Conservation (phyloP, 2,113 vertebrate genomes). For the Bujurquina vittata region DNA sequence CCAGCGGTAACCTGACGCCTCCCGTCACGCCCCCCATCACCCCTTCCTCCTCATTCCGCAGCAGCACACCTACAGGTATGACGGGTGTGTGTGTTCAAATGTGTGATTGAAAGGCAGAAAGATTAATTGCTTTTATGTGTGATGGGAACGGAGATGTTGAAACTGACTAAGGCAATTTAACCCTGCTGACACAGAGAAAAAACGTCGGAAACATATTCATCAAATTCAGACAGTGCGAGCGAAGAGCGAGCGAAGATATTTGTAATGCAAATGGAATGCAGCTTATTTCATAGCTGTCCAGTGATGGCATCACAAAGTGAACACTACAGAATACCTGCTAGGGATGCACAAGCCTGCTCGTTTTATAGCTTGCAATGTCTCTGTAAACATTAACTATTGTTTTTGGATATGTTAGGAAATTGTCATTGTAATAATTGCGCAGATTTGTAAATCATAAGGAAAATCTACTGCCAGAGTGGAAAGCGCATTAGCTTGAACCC, state of each 20-base stretch:
- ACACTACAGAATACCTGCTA: not conserved
- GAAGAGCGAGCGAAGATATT: constrained; percentile 13
- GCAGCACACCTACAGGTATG: constrained; percentile 97
- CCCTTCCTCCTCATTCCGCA: constrained; percentile 97
- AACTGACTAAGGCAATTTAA: constrained; percentile 9
- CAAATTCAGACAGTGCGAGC: not conserved
- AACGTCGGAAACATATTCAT: constrained; percentile 5
- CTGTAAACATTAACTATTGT: constrained; percentile 17
- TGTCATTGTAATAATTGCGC: not conserved
- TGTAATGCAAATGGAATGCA: constrained; percentile 37
- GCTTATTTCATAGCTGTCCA: constrained; percentile 7
- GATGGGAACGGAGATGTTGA: constrained; percentile 28
- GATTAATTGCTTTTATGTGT: constrained; percentile 19
- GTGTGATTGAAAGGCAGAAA: constrained; percentile 15
- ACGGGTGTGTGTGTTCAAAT: constrained; percentile 46
- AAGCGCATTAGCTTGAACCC: constrained; percentile 3
- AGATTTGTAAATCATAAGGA: not conserved
- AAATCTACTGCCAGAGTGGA: constrained; percentile 5
- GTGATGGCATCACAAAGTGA: constrained; percentile 9
- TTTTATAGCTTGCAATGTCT: not conserved
- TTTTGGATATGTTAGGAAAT: not conserved
- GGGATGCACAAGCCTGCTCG: not conserved
- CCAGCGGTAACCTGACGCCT: constrained; percentile 98
- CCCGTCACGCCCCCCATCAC: constrained; percentile 99
- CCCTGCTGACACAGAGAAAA: not conserved